phyloP scores from a whole-genome alignment of 2,113 vertebrate genomes.

The Ptilonorhynchus violaceus region DNA sequence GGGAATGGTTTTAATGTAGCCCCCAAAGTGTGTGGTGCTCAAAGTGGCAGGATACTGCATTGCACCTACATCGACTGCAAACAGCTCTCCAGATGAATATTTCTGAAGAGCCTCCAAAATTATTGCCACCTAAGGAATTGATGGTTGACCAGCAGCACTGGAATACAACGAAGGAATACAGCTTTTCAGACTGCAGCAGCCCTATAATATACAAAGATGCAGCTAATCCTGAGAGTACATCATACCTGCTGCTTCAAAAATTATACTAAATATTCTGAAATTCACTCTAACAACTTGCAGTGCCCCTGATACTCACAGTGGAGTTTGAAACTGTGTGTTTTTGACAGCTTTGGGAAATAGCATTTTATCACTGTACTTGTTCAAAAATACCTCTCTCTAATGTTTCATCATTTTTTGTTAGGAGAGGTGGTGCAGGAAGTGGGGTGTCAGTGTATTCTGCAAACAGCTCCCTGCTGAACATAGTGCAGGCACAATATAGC shows the following conservation, averaged over 20 bases:
- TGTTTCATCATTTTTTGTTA: accelerated
- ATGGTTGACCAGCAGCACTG: not conserved
- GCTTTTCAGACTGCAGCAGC: not conserved
- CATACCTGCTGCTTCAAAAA: constrained; percentile 18
- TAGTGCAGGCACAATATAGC: not conserved
- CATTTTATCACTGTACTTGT: not conserved
- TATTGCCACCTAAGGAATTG: not conserved
- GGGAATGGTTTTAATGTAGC: not conserved
- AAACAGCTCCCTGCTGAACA: not conserved
- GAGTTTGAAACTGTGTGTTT: not conserved
- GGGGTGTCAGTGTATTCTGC: not conserved
- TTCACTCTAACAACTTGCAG: not conserved
- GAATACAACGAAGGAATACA: not conserved
- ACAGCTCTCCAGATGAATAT: not conserved
- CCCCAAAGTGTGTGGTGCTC: constrained; percentile 13
- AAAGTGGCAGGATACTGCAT: constrained; percentile 61
- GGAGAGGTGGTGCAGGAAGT: not conserved
- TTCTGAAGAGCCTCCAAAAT: not conserved
- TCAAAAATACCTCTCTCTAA: not conserved
- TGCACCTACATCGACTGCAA: constrained; percentile 45
- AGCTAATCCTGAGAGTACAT: not conserved
- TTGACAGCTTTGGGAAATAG: not conserved
- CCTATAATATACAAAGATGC: not conserved
- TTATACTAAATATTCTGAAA: not conserved
- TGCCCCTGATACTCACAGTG: not conserved